Conservation (phyloP, 2,888 invertebrate species). For the Scaptodrosophila latifasciaeformis region DNA sequence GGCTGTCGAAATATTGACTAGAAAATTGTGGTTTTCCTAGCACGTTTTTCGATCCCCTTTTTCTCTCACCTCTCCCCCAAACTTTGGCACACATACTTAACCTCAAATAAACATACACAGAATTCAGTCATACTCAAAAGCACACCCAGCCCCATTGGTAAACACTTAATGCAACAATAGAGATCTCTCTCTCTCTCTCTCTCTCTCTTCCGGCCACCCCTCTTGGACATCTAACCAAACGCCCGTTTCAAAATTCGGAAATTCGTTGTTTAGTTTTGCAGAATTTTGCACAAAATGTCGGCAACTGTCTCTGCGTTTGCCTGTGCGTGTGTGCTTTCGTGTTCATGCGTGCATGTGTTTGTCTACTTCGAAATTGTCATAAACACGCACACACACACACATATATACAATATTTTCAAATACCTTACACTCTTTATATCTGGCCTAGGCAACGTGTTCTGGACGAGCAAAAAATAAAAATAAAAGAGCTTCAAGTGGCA, state of each 20-base stretch:
- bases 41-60: neutral
- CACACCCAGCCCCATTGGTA: constrained; percentile 9
- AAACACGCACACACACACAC: too few relatives aligned
- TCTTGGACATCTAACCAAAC: constrained; percentile 7
- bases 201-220: too few relatives aligned
- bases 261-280: constrained; percentile 34
- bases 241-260: constrained; percentile 18
- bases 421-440: constrained; percentile 27
- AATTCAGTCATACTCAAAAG: constrained; percentile 10
- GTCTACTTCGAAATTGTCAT: constrained; percentile 55
- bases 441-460: constrained; percentile 7
- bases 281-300: neutral
- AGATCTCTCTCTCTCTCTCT: too few relatives aligned
- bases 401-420: constrained; percentile 33
- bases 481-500: constrained; percentile 28
- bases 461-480: neutral
- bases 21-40: neutral
- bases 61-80: too few relatives aligned
- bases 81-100: constrained; percentile 11
- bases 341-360: constrained; percentile 5
- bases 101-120: neutral
- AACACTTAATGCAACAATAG: constrained; percentile 28
- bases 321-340: neutral
- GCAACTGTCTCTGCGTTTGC: neutral
- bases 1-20: neutral